phyloP scores from a whole-genome alignment of 2,113 vertebrate species.

The Dolichallabes microphthalmus region DNA sequence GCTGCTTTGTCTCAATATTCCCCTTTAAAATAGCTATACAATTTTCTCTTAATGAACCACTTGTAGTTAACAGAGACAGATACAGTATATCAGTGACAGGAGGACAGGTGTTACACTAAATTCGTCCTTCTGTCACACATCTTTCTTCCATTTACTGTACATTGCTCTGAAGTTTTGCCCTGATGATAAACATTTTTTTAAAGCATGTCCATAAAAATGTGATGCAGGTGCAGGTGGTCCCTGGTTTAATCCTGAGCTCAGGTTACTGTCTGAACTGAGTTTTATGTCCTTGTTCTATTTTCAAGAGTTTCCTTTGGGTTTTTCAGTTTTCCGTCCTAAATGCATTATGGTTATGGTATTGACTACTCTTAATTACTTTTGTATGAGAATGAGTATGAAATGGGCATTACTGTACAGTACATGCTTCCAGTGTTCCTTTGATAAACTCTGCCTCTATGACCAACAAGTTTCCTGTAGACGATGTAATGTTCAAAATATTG shows the following conservation, averaged over 20 bases:
- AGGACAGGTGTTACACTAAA: background rate
- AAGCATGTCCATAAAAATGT: background rate
- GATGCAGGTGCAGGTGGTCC: background rate
- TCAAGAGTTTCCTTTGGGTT: background rate
- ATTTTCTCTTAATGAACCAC: background rate
- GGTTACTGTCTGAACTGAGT: background rate
- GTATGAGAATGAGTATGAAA: background rate
- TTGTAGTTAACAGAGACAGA: background rate
- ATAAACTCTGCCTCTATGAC: background rate
- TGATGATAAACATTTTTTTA: background rate
- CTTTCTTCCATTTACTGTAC: background rate
- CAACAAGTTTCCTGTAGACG: background rate
- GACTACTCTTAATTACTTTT: background rate
- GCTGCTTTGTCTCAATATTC: background rate
- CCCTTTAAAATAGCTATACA: background rate
- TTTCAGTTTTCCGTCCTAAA: background rate
- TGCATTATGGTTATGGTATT: background rate
- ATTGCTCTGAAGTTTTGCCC: background rate
- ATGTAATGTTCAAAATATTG: background rate
- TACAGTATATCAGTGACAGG: background rate
- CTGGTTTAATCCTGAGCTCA: background rate
- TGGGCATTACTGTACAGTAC: background rate
- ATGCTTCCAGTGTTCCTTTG: background rate
- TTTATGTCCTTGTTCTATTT: background rate
- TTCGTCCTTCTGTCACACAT: background rate